Percentiles rank a stretch among this genome's conserved stretches.
Conservation (phyloP, 2,797 vertebrate species). For the Peromyscus melanophrys region DNA sequence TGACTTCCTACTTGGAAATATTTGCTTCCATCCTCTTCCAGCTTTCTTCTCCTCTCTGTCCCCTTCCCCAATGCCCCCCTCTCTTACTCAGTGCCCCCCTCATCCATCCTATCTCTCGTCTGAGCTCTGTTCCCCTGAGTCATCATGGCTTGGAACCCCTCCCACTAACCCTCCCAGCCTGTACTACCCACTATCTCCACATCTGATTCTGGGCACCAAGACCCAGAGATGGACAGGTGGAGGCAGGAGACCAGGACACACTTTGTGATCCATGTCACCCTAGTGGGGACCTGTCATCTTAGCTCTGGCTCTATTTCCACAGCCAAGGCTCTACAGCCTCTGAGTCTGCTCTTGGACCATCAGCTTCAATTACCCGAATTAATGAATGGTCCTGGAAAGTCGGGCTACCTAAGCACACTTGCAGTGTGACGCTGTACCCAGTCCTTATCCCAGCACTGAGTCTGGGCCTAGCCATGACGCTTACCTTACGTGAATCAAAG, state of each 20-base stretch:
- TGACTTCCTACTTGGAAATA: background rate
- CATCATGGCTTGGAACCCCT: background rate
- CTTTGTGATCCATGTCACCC: accelerated
- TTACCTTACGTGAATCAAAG: constrained; percentile 46
- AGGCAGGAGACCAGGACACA: background rate
- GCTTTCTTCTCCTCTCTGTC: background rate
- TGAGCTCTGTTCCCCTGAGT: background rate
- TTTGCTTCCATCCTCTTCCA: too few species aligned
- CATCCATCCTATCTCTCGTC: background rate
- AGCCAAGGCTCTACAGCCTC: background rate
- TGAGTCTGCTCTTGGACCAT: background rate
- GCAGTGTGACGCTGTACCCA: accelerated
- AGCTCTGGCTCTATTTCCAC: too few species aligned
- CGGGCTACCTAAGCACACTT: too few species aligned
- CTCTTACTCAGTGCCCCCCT: background rate
- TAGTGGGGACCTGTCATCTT: background rate
- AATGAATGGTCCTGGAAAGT: background rate
- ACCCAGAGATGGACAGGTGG: background rate
- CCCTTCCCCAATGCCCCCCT: background rate
- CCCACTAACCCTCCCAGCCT: background rate
- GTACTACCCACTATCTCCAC: background rate
- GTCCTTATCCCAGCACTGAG: accelerated
- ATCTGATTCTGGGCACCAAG: too few species aligned
- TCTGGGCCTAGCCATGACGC: accelerated
- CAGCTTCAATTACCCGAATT: background rate